Base-by-base conservation (phyloP, 2,888 invertebrate genomes). In the Alitta virens region DNA sequence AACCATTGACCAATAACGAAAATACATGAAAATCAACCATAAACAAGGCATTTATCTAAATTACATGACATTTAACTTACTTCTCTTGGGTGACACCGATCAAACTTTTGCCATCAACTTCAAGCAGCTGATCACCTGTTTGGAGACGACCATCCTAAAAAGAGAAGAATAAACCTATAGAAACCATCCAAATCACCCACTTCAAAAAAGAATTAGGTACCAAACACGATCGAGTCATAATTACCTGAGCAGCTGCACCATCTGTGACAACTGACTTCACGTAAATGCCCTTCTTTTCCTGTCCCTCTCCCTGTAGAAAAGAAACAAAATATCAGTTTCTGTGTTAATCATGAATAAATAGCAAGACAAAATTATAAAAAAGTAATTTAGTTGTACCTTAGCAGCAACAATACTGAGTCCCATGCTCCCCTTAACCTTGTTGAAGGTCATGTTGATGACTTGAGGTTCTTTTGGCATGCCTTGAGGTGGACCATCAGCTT, bases 371-470 rank as follows among this genome's bases (percentile, higher is more conserved):
- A 33, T 33, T 33, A 7, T 33, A n/a, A n/a, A n/a, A n/a, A n/a
- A n/a, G 33, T 33, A 33, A 33, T 7, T 7, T 33, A 33, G 3
- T 75, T 81, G 76, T 77, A 91, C 91, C 87, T 95, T 95, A 26
- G 98, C 98, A 12, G 98, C 98, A 2, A 99, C 97, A 75, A 99
- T 99, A 78, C 96, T 97, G 73, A 99, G 87, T 14, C 99, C 99
- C 91, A 99, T 96, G 68, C 98, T 97, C 77, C 92, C 94, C 67
- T 91, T 90, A 76, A 94, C 93, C 85, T 98, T 97, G 80, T 93
- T 90, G 68, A 97, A 86, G 78, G 92, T 89, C 73, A 97, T 92
- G 60, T 91, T 87, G 78, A 92, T 90, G 63, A 93, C 84, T 76
- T 91, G 68, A 14, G 91, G 90, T 72, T 78, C 75, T 26, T 63